phyloP scores from a whole-genome alignment of 2,888 invertebrate genomes.

The Ischnura elegans region DNA sequence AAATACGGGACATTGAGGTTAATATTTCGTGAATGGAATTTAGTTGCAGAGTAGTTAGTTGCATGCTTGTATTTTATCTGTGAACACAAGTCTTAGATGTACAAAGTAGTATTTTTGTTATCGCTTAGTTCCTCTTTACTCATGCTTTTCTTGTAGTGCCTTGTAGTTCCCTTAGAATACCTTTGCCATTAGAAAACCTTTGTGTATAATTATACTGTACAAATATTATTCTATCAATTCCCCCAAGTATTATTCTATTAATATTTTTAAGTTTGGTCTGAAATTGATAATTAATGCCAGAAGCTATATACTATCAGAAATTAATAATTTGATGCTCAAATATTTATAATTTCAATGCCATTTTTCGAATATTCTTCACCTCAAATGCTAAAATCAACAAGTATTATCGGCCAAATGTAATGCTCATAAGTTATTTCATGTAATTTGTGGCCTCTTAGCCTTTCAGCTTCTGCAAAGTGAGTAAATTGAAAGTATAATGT shows the following conservation, averaged over 20 bases:
- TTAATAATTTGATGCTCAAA: not conserved
- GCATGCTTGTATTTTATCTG: not conserved
- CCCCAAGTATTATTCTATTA: too few relatives aligned
- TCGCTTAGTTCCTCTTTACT: not conserved
- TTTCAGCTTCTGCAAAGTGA: too few relatives aligned
- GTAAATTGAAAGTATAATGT: too few relatives aligned
- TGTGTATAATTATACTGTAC: too few relatives aligned
- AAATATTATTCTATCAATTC: too few relatives aligned
- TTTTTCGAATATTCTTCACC: not conserved
- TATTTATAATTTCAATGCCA: not conserved
- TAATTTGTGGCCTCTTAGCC: too few relatives aligned
- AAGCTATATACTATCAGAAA: too few relatives aligned
- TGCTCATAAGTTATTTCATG: not conserved
- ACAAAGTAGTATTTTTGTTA: not conserved
- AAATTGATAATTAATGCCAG: too few relatives aligned
- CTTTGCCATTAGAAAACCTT: too few relatives aligned
- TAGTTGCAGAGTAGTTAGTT: not conserved
- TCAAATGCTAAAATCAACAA: not conserved
- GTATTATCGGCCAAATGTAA: not conserved
- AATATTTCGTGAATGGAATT: conserved; percentile 32
- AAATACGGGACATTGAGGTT: conserved; percentile 56
- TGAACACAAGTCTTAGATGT: not conserved
- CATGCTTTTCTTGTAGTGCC: not conserved
- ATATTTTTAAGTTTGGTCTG: too few relatives aligned
- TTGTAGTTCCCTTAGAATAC: too few relatives aligned